These are phyloP conservation scores for Poicephalus meyeri DNA, from an alignment of 2,113 vertebrate genomes.

Conservation along the genomic window DNA sequence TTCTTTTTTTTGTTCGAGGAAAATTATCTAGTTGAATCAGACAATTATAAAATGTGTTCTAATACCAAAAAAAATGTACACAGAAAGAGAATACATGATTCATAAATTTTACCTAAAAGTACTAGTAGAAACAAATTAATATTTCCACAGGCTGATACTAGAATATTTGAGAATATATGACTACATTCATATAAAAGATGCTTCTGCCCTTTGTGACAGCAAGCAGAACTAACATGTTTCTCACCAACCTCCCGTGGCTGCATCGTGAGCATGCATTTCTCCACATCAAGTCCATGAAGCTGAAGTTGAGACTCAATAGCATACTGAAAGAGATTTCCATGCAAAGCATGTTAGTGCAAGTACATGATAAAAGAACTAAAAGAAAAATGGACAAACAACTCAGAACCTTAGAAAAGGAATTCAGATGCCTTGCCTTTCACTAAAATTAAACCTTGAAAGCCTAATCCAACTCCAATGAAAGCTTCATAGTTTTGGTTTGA, in stretches of 20 bases:
- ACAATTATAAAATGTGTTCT: neutral
- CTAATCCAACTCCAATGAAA: neutral
- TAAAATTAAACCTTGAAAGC: neutral
- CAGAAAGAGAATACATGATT: fast-evolving
- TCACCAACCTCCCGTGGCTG: slow-evolving; percentile 81
- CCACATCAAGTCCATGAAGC: slow-evolving; percentile 80
- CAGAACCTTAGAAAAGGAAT: neutral
- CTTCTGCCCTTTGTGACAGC: neutral
- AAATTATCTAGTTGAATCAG: neutral
- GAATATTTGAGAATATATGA: neutral
- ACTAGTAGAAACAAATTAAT: neutral
- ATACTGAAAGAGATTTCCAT: slow-evolving; percentile 79
- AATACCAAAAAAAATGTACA: neutral
- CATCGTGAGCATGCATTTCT: slow-evolving; percentile 83
- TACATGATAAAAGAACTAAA: neutral
- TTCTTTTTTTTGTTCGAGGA: neutral
- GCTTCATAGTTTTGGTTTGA: neutral
- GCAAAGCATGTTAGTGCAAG: neutral
- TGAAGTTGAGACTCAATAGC: slow-evolving; percentile 90
- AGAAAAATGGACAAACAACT: neutral
- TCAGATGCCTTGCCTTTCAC: neutral
- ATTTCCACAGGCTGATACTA: neutral
- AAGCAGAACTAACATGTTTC: neutral
- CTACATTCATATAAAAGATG: neutral
- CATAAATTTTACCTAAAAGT: neutral